Conservation (phyloP, 53 echinoderm and acorn worm genomes). For the Henricia sp. region DNA sequence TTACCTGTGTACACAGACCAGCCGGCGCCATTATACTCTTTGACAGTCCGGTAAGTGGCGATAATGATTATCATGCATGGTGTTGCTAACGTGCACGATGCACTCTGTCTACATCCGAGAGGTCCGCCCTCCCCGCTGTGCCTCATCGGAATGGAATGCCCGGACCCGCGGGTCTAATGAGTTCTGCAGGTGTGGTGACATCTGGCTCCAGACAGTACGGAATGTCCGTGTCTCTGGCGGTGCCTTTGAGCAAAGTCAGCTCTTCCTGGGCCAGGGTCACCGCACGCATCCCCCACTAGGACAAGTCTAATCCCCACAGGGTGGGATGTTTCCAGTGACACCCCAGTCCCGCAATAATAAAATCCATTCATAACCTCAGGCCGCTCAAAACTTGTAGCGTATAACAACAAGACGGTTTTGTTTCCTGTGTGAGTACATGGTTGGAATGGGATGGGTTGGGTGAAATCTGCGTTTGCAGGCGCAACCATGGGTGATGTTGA, state of each 20-base stretch:
- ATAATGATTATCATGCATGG: constrained; percentile 7
- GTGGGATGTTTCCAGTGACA: constrained; percentile 24
- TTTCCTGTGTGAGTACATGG: no score
- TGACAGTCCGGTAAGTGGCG: neutral
- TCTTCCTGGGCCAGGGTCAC: neutral
- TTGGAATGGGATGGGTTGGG: no score
- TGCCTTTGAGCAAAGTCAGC: constrained; percentile 31
- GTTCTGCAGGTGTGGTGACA: constrained; percentile 50
- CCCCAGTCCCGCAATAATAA: neutral
- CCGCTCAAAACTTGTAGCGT: no score
- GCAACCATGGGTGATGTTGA: no score
- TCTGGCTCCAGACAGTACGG: constrained; percentile 42
- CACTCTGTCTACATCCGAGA: constrained; percentile 2
- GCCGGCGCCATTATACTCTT: constrained; percentile 32
- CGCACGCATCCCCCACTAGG: constrained; percentile 19
- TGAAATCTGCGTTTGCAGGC: no score
- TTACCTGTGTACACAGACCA: constrained; percentile 56
- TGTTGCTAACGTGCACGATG: neutral
- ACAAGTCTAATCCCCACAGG: constrained; percentile 12
- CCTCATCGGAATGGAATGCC: constrained; percentile 57
- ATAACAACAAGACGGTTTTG: no score
- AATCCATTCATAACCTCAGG: constrained; percentile 3
- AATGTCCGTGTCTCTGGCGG: constrained; percentile 53
- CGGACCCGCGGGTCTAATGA: constrained; percentile 44
- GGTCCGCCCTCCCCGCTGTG: constrained; percentile 9